These are phyloP conservation scores for Erpobdella octoculata DNA, from an alignment of 2,888 invertebrate genomes.

Conservation along the genomic window DNA sequence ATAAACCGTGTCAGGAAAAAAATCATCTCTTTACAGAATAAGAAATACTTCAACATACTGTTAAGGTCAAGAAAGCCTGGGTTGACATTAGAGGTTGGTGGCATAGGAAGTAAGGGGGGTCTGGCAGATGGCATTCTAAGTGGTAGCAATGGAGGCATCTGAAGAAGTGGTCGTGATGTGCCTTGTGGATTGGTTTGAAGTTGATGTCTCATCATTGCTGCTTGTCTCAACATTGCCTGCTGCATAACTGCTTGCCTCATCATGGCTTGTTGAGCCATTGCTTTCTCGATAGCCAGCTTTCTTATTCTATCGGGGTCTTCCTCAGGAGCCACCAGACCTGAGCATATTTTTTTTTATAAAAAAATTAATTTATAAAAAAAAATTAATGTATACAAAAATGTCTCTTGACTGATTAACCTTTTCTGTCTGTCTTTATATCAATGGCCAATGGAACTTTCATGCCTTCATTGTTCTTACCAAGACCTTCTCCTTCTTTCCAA, in stretches of 20 bases:
- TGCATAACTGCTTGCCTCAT: conserved; percentile 15
- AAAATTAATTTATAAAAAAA: background rate
- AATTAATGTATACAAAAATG: background rate
- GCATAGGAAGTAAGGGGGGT: background rate
- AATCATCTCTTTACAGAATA: too few relatives aligned
- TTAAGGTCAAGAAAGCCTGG: background rate
- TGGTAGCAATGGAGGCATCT: background rate
- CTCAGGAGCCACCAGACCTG: conserved; percentile 14
- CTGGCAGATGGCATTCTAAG: conserved; percentile 18
- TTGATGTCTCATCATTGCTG: conserved; percentile 15
- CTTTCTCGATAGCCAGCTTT: conserved; percentile 20
- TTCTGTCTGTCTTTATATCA: conserved; percentile 91
- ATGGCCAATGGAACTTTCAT: conserved; percentile 77
- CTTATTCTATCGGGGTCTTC: conserved; percentile 21
- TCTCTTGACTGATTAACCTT: conserved; percentile 58
- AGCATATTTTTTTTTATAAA: background rate
- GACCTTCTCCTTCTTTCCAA: conserved; percentile 90
- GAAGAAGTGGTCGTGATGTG: background rate
- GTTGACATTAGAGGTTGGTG: too few relatives aligned
- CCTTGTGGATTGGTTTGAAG: background rate
- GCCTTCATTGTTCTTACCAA: conserved; percentile 90
- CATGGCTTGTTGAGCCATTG: conserved; percentile 20
- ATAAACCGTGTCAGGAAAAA: background rate
- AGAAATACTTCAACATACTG: background rate
- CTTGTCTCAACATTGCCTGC: conserved; percentile 13